These are phyloP conservation scores for Pharmacophagus antenor DNA, from an alignment of 2,888 invertebrate species.

Conservation along the genomic window DNA sequence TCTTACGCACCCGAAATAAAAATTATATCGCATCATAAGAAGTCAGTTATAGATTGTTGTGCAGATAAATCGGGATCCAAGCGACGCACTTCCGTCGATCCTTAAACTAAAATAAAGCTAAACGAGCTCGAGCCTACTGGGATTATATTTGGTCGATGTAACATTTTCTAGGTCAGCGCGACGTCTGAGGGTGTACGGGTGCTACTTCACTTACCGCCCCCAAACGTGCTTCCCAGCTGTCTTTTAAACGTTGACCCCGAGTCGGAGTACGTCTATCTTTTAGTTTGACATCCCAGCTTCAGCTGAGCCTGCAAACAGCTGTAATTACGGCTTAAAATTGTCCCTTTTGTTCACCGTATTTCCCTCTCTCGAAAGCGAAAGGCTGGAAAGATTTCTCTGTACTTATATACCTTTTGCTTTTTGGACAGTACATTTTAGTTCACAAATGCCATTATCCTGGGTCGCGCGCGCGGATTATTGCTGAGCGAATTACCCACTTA, in stretches of 20 bases:
- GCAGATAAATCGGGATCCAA: neutral
- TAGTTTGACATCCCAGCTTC: slow-evolving; percentile 17
- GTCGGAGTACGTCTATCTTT: slow-evolving; percentile 19
- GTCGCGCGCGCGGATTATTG: neutral
- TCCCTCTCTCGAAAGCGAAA: neutral
- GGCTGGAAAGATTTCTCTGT: neutral
- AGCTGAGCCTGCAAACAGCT: slow-evolving; percentile 8
- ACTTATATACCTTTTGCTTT: slow-evolving; percentile 1
- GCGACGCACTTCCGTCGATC: neutral
- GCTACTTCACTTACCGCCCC: slow-evolving; percentile 27
- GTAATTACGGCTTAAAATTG: slow-evolving; percentile 16
- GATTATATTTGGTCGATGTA: slow-evolving; percentile 31
- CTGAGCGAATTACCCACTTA: slow-evolving; percentile 25
- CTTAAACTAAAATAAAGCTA: slow-evolving; percentile 6
- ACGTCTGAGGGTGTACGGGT: slow-evolving; percentile 17
- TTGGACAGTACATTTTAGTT: slow-evolving; percentile 1
- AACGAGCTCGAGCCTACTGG: slow-evolving; percentile 10
- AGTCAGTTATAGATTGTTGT: neutral
- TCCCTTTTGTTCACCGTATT: slow-evolving; percentile 3
- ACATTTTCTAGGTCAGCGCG: slow-evolving; percentile 29
- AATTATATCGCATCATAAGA: neutral
- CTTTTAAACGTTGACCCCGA: slow-evolving; percentile 29
- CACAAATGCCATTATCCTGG: slow-evolving; percentile 3
- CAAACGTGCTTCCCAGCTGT: slow-evolving; percentile 28
- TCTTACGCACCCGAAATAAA: neutral